A percentile compares a stretch with the other conserved stretches of the same genome.
These are phyloP conservation scores for Myotis pilosus DNA, from an alignment of 2,797 vertebrate species.

Conservation along the genomic window DNA sequence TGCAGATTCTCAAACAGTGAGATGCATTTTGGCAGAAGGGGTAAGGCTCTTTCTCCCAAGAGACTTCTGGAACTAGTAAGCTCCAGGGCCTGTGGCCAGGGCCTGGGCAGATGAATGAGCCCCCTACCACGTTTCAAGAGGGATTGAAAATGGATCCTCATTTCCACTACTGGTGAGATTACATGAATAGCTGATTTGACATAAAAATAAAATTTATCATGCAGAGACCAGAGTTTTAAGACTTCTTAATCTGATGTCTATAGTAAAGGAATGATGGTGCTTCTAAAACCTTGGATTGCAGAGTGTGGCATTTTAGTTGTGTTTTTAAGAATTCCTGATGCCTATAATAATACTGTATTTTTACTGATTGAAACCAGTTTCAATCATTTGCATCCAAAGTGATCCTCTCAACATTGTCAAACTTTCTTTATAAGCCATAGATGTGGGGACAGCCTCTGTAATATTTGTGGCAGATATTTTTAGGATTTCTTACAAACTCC, in stretches of 20 bases:
- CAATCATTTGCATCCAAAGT: neutral
- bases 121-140: neutral
- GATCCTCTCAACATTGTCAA: neutral
- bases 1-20: slow-evolving; percentile 34
- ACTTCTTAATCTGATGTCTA: neutral
- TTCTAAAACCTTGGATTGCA: neutral
- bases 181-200: neutral
- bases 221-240: neutral
- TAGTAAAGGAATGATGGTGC: neutral
- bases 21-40: slow-evolving; percentile 41
- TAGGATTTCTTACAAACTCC: neutral
- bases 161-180: neutral
- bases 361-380: neutral
- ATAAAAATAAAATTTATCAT: neutral
- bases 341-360: neutral
- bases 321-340: neutral
- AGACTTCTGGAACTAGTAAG: slow-evolving; percentile 25
- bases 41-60: neutral
- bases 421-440: neutral
- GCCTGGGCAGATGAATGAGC: neutral
- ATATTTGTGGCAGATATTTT: neutral
- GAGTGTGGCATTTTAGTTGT: neutral
- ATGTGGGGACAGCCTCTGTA: neutral
- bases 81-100: neutral
- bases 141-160: neutral